A percentile compares a stretch with the other conserved stretches of the same genome.
Conservation (phyloP, 2,797 vertebrate species). For the Halcyon leucocephala region DNA sequence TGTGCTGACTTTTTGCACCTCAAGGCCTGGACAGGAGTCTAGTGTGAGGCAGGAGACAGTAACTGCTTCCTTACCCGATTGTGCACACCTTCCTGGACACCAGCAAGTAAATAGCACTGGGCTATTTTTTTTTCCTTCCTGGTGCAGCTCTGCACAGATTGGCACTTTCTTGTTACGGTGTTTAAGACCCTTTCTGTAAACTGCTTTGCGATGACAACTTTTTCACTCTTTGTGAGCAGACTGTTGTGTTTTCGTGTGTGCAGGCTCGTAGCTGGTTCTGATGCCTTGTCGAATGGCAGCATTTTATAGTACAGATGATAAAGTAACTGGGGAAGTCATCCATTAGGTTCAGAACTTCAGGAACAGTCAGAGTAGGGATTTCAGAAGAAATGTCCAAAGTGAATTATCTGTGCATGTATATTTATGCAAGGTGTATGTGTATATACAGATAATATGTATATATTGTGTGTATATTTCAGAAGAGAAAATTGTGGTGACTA, state of each 20-base stretch:
- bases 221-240: not conserved
- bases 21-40: not conserved
- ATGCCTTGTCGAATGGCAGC: not conserved
- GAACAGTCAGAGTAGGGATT: not conserved
- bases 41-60: not conserved
- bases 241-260: not conserved
- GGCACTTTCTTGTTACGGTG: not conserved
- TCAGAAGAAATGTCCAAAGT: not conserved
- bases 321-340: not conserved
- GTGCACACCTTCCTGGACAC: not conserved
- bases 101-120: not conserved
- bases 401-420: not conserved
- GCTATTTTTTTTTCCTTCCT: not conserved
- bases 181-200: not conserved
- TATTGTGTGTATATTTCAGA: not conserved
- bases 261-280: not conserved
- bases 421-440: rapidly evolving
- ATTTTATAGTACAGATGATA: not conserved
- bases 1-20: not conserved
- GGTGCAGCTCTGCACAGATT: not conserved
- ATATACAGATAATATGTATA: not conserved
- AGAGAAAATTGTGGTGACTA: not conserved
- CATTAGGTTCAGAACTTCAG: not conserved
- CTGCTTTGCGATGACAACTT: not conserved
- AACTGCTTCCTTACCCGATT: not conserved